A percentile compares a stretch with the other conserved stretches of the same genome.
These are phyloP conservation scores for Coregonus suidteri DNA, from an alignment of 2,797 vertebrate genomes.

Conservation along the genomic window DNA sequence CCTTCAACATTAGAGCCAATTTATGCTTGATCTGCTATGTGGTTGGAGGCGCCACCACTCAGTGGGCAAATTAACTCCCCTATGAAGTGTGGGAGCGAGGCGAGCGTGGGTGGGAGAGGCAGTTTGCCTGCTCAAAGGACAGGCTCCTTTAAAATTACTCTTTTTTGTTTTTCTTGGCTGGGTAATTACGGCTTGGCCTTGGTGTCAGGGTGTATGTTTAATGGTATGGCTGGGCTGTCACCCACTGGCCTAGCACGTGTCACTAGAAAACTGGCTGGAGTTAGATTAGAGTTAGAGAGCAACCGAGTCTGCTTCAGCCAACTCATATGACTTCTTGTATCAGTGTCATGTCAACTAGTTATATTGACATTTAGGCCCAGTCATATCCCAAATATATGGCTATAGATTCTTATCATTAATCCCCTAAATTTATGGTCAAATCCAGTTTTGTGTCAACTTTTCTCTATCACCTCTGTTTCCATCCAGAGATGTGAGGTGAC, in stretches of 20 bases:
- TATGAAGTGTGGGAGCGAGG: slow-evolving; percentile 5
- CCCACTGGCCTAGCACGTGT: background rate
- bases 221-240: slow-evolving; percentile 19
- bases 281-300: background rate
- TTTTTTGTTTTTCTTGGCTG: background rate
- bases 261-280: background rate
- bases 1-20: no score
- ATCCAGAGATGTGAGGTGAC: background rate
- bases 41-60: background rate
- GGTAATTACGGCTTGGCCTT: slow-evolving; percentile 3
- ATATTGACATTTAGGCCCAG: background rate
- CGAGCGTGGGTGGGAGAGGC: background rate
- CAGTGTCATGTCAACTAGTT: background rate
- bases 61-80: slow-evolving; percentile 5
- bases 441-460: background rate
- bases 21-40: no score
- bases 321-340: background rate
- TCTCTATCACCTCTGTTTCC: background rate
- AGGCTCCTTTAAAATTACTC: background rate
- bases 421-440: background rate
- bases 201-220: background rate
- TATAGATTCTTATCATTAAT: background rate
- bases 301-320: background rate
- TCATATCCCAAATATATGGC: background rate
- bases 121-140: background rate